These are phyloP conservation scores for Diarsia brunnea DNA, from an alignment of 2,888 invertebrate species.

Conservation along the genomic window DNA sequence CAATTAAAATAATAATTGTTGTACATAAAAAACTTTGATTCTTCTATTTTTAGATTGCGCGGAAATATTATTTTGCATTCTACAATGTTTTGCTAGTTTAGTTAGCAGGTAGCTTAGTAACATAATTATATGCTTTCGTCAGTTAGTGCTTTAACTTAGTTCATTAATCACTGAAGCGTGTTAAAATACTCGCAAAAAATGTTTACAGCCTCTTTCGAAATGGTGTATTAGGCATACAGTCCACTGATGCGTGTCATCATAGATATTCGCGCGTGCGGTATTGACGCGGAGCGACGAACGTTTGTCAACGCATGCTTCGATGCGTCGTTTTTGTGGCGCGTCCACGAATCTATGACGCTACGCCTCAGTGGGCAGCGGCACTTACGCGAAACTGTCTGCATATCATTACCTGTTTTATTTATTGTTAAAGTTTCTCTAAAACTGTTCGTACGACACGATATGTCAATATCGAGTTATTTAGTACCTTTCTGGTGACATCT, in stretches of 20 bases:
- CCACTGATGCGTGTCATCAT: conserved; percentile 50
- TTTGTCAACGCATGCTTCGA: conserved; percentile 63
- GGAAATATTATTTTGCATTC: not conserved
- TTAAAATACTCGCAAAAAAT: conserved; percentile 28
- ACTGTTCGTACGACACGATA: conserved; percentile 36
- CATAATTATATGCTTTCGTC: not conserved
- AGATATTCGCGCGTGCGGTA: conserved; percentile 57
- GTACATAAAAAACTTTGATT: conserved; percentile 6
- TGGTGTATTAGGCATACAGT: conserved; percentile 42
- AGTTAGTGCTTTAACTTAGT: conserved; percentile 8
- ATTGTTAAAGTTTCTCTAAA: conserved; percentile 63
- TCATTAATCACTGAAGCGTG: conserved; percentile 5
- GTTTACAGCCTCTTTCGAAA: conserved; percentile 52
- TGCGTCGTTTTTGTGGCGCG: conserved; percentile 58
- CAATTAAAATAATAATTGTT: conserved; percentile 37
- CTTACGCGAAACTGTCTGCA: conserved; percentile 67
- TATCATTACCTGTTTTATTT: conserved; percentile 62
- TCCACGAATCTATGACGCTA: conserved; percentile 60
- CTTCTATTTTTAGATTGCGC: not conserved
- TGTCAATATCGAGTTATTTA: conserved; percentile 36
- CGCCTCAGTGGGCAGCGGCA: conserved; percentile 57
- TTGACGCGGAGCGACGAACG: conserved; percentile 57
- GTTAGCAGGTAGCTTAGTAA: not conserved
- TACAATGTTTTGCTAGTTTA: not conserved
- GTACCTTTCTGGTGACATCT: conserved; percentile 14